Evolutionary conservation across 1,140 invertebrate genomes (phyloP), one percentile per base, ranked within the genome.

Genomic region (Pinna nobilis): DNA sequence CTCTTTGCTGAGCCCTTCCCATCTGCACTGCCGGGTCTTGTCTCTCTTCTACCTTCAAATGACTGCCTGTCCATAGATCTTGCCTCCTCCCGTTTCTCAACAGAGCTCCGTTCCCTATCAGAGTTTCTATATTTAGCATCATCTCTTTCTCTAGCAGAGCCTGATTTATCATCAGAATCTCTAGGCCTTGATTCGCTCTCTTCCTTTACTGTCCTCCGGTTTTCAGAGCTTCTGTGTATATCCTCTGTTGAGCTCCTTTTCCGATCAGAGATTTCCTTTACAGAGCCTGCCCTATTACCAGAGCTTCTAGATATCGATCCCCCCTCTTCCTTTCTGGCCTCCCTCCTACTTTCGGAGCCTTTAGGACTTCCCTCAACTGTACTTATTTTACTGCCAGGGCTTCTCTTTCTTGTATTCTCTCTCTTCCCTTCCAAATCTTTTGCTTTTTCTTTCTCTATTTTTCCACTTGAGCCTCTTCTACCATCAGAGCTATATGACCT

Each of bases 371-470:
- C n/a, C n/a, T n/a, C n/a, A n/a, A n/a, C n/a, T n/a, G n/a, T n/a
- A n/a, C n/a, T n/a, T n/a, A n/a, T n/a, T n/a, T n/a, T n/a, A n/a
- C n/a, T n/a, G n/a, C n/a, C n/a, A n/a, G 39, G 63, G 9, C 72
- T 50, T 61, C 37, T 66, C 13, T 47, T 15, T 59, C 39, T 33
- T 15, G 13, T 37, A 30, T 55, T 18, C 15, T 64, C 55, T 67
- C 44, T 53, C 11, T 13, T 61, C 23, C 39, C 65, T 49, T 61
- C 57, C 9, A 30, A 44, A 11, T 50, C 18, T 61, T 66, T 68
- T 23, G 55, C 67, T 57, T 28, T n/a, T n/a, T n/a, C n/a, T n/a
- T n/a, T n/a, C n/a, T n/a, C n/a, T n/a, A n/a, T n/a, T n/a, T n/a
- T n/a, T n/a, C n/a, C 25, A 44, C 37, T 44, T 55, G 18, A 35